Evolutionary conservation across 1,140 invertebrate species (phyloP), one percentile per base, ranked within the genome.

Genomic region (Aphelenchoides avenae): DNA sequence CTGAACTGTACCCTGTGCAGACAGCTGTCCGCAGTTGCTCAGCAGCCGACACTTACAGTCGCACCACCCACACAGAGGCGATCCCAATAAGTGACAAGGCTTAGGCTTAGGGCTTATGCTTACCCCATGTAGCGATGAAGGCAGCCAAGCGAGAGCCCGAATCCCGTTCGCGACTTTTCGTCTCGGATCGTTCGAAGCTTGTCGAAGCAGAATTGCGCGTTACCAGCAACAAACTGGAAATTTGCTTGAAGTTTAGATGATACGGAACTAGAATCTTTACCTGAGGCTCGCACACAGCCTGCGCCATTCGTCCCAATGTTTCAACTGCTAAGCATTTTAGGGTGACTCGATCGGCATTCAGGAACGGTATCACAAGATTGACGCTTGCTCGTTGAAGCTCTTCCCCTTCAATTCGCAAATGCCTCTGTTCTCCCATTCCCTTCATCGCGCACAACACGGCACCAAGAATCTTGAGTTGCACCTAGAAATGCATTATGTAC

Each of bases 401-500:
- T 43, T 64, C 55, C 20, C 64, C 53, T 42, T 67, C 52, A 15
- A 52, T 20, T 36, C 65, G 34, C 6, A 20, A 15, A 24, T 41
- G 39, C 11, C 13, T 89, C 86, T 29, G 87, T 85, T 79, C 36
- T 20, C 69, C 47, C 51, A 59, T 57, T 52, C 79, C 78, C 77
- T 91, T 89, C 30, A 97, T 79, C 5, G 90, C 89, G 69, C 87
- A 86, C 20, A 97, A 79, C 2, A 97, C 79, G 5, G 91, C 90
- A 13, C 91, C 90, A 74, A 96, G 93, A 42, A 96, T 87, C 78
- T 98, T 98, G 79, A 94, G 88, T 77, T 95, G 91, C 18, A 97
- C 44, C 57, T 68, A 43, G 29, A 68, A 57, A 1, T n/a, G 20
- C 24, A n/a, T 1, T 52, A 52, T 27, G 59, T 27, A 59, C 11